phyloP scores from a whole-genome alignment of 2,888 invertebrate genomes.

The Portevinia maculata region DNA sequence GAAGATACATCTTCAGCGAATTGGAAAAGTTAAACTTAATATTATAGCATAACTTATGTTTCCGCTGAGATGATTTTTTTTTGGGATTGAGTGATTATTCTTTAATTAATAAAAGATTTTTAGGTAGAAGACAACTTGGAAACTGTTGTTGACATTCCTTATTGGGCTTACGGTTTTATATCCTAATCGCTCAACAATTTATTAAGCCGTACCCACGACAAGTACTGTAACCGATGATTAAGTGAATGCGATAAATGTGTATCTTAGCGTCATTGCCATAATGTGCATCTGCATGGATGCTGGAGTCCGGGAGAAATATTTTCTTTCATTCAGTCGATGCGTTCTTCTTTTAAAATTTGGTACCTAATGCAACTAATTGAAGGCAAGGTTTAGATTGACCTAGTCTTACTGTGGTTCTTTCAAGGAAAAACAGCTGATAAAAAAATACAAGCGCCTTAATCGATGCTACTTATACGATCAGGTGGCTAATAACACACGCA shows the following conservation, averaged over 20 bases:
- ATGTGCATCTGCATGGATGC: too few species aligned
- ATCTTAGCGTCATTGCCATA: too few species aligned
- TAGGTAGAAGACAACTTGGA: neutral
- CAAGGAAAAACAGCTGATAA: too few species aligned
- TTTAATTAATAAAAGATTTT: neutral
- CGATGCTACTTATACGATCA: too few species aligned
- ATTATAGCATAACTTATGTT: constrained; percentile 26
- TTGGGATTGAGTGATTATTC: constrained; percentile 1
- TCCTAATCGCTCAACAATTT: neutral
- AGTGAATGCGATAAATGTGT: neutral
- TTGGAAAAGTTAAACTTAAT: constrained; percentile 37
- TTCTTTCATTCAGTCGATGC: too few species aligned
- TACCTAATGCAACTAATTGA: too few species aligned
- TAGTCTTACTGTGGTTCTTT: too few species aligned
- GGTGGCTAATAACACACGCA: too few species aligned
- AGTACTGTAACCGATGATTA: neutral
- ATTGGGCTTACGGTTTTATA: neutral
- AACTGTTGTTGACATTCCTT: neutral
- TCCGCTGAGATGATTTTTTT: constrained; percentile 16
- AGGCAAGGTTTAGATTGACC: too few species aligned
- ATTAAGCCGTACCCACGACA: neutral
- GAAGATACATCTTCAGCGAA: neutral
- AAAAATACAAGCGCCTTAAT: too few species aligned
- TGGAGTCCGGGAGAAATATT: neutral
- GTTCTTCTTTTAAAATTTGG: too few species aligned